phyloP scores from a whole-genome alignment of 30 jellyfish, hydroid and myxozoan species.

The Aurelia aurita region DNA sequence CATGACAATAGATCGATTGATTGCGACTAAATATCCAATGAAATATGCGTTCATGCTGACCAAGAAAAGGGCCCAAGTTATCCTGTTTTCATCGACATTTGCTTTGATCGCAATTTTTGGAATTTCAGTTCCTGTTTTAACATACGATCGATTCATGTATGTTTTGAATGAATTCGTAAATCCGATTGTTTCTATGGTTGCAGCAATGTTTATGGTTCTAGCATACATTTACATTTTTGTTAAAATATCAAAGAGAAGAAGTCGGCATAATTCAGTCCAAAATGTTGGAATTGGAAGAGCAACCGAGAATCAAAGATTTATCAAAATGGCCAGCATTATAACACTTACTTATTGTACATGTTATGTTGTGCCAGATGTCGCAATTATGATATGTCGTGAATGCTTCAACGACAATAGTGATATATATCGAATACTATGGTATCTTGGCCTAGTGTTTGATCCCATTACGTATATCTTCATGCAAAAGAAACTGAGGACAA shows the following conservation, averaged over 20 bases:
- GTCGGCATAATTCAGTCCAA: neutral
- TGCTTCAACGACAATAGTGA: neutral
- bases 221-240: neutral
- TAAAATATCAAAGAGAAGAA: neutral
- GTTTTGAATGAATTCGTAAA: neutral
- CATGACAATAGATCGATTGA: neutral
- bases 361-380: neutral
- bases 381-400: neutral
- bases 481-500: neutral
- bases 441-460: neutral
- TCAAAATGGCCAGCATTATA: neutral
- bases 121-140: neutral
- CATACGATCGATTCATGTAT: too few relatives aligned
- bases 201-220: neutral
- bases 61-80: neutral
- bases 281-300: neutral
- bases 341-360: neutral
- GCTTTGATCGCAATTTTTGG: neutral
- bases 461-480: neutral
- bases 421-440: neutral
- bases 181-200: neutral
- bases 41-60: neutral
- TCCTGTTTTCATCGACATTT: neutral
- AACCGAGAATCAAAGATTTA: neutral
- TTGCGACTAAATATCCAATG: neutral